Evolutionary conservation across 2,797 vertebrate species (phyloP), one percentile per base, ranked within the genome.

Genomic region (Pseudochaenichthys georgianus): DNA sequence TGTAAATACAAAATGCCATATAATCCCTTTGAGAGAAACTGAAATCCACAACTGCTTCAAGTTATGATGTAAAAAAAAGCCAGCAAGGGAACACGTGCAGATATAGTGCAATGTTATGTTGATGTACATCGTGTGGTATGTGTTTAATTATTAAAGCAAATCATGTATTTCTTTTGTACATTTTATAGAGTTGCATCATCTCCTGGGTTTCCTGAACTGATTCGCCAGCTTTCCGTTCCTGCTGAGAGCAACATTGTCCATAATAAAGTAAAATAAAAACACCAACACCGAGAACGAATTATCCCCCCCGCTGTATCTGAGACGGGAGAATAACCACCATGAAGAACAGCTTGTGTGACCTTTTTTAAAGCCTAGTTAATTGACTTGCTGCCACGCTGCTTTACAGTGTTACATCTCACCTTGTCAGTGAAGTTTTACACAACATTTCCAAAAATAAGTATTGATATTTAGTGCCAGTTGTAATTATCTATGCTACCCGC

Each of bases 281-380:
- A 50, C 47, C 68, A 48, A 67, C 31, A 46, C 34, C 10, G 13
- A 21, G 12, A 72, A 60, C 42, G 50, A 57, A 77, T 81, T 46
- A 65, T 41, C 13, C 23, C 23, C 23, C 23, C 3, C 23, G 3
- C 58, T 15, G 65, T 65, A 62, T 38, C 31, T 13, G 16, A 15
- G 13, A 66, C 21, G 48, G 57, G 16, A 71, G 34, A 2, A 8
- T 38, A 65, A 73, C 71, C 63, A 73, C 21, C 21, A 48, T 42
- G 23, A 58, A 23, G 23, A 23, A 23, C 23, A 23, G 47, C 16
- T 65, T 12, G 54, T 9, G 4, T 75, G 61, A 78, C 77, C 72
- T 70, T 80, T 81, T 0, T 64, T 58, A 60, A 6, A 34, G 70
- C 51, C 28, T 48, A 58, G 64, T 81, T n/a, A 9, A 45, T 69